These are phyloP conservation scores for Autographa pulchrina DNA, from an alignment of 2,888 invertebrate genomes.

Conservation along the genomic window DNA sequence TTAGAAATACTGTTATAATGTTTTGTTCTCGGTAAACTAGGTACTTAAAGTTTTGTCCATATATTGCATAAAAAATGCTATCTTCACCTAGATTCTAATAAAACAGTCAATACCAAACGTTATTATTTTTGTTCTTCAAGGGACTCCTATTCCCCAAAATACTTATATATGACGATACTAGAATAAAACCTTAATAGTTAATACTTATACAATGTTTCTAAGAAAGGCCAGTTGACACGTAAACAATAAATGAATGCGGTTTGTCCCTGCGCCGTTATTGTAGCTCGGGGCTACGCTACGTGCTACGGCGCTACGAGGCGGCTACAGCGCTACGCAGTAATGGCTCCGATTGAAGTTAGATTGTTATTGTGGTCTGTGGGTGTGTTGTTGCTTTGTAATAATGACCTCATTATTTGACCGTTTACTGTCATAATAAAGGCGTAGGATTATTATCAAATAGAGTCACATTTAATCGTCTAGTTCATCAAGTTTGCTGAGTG, in stretches of 20 bases:
- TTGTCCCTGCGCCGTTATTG: constrained; percentile 60
- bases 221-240: constrained; percentile 30
- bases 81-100: no score
- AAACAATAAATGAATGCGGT: constrained; percentile 46
- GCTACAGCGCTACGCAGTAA: constrained; percentile 4
- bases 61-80: no score
- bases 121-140: no score
- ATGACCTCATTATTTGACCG: not conserved
- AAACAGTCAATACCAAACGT: no score
- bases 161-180: no score
- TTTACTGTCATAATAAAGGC: not conserved
- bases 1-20: no score
- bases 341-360: constrained; percentile 39
- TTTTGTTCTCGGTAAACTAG: no score
- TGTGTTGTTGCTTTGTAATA: not conserved
- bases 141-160: no score
- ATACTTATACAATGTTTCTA: not conserved
- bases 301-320: constrained; percentile 45
- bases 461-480: no score
- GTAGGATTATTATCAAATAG: not conserved
- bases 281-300: constrained; percentile 66
- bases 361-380: constrained; percentile 46
- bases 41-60: no score
- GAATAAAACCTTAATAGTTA: not conserved
- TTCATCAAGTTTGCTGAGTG: no score